Conservation (phyloP, 2,113 vertebrate genomes). For the Sylvietta virens region DNA sequence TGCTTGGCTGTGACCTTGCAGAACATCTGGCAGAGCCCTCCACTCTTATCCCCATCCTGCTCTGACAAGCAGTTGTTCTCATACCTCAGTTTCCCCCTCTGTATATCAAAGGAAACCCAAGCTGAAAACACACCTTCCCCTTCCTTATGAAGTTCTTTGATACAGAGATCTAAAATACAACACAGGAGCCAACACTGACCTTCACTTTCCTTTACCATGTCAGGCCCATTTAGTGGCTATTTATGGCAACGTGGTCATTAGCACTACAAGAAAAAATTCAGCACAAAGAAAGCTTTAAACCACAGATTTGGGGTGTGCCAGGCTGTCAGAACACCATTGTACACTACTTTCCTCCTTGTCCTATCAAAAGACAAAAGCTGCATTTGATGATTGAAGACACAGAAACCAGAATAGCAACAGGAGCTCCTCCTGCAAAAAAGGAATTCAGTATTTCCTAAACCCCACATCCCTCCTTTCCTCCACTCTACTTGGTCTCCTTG, state of each 20-base stretch:
- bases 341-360: background rate
- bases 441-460: background rate
- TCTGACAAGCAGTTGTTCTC: background rate
- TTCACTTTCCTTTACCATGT: background rate
- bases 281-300: slow-evolving; percentile 51
- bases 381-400: slow-evolving; percentile 43
- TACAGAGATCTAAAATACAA: background rate
- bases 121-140: background rate
- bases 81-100: background rate
- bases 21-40: background rate
- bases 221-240: slow-evolving; percentile 34
- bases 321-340: slow-evolving; percentile 29
- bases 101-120: background rate
- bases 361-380: slow-evolving; percentile 42
- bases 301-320: background rate
- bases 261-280: slow-evolving; percentile 35
- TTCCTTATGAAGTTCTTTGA: slow-evolving; percentile 16
- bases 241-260: slow-evolving; percentile 54
- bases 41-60: background rate
- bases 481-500: background rate
- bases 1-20: background rate
- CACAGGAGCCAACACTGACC: background rate
- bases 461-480: background rate
- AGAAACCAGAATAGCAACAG: slow-evolving; percentile 10
- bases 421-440: background rate